A percentile compares a stretch with the other conserved stretches of the same genome.
phyloP scores from a whole-genome alignment of 64 coral and sea anemone genomes.

The Montipora foliosa region DNA sequence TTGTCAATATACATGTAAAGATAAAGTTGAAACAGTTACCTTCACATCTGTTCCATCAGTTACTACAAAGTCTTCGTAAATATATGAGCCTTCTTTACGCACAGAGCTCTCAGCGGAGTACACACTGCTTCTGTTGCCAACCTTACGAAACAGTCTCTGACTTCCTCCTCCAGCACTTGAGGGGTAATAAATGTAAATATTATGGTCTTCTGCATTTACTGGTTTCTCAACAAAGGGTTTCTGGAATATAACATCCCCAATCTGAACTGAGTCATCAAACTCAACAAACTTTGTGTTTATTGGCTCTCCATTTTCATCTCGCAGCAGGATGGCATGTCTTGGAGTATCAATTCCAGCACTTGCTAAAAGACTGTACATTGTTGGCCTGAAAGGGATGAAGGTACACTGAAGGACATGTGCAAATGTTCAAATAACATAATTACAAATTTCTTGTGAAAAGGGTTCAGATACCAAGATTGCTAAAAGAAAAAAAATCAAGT shows the following conservation, averaged over 20 bases:
- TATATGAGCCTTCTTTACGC: conserved; percentile 90
- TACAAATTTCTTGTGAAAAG: too few species aligned
- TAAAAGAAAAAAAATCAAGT: too few species aligned
- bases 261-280: conserved; percentile 87
- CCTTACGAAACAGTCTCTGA: conserved; percentile 93
- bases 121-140: conserved; percentile 95
- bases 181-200: conserved; percentile 95
- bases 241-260: conserved; percentile 91
- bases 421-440: too few species aligned
- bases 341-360: conserved; percentile 85
- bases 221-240: conserved; percentile 99
- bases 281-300: conserved; percentile 91
- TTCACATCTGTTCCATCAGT: conserved; percentile 99
- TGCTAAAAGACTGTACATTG: conserved; percentile 84
- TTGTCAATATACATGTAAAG: too few species aligned
- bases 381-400: conserved; percentile 64
- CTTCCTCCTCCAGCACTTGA: conserved; percentile 93
- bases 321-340: conserved; percentile 81
- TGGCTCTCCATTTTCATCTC: conserved; percentile 83
- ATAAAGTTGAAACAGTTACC: not conserved
- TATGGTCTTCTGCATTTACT: conserved; percentile 93
- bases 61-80: conserved; percentile 98
- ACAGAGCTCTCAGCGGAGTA: conserved; percentile 96
- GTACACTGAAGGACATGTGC: not conserved
- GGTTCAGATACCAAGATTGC: too few species aligned